These are phyloP conservation scores for Pogonophryne albipinna DNA, from an alignment of 2,797 vertebrate species.

Conservation along the genomic window DNA sequence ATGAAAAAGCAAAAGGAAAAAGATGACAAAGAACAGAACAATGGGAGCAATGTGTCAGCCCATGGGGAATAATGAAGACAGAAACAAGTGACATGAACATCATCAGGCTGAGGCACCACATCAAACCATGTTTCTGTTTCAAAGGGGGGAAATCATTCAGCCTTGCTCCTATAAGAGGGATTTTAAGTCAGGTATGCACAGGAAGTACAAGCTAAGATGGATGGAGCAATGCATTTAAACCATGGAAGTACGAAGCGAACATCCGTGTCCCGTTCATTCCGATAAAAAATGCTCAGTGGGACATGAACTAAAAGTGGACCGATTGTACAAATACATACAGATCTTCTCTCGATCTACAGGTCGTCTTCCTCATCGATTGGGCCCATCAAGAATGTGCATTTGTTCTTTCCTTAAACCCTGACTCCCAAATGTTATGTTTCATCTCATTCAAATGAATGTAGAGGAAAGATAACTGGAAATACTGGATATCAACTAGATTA, in stretches of 20 bases:
- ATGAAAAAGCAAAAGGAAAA: slow-evolving; percentile 27
- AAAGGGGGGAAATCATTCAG: slow-evolving; percentile 10
- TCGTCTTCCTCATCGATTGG: neutral
- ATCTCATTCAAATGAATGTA: too few species aligned
- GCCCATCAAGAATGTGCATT: too few species aligned
- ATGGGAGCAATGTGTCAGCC: slow-evolving; percentile 21
- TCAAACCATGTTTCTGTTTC: slow-evolving; percentile 37
- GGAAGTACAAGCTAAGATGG: neutral
- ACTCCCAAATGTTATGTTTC: too few species aligned
- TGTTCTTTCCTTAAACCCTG: too few species aligned
- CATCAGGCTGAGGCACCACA: slow-evolving; percentile 51
- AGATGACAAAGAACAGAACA: slow-evolving; percentile 37
- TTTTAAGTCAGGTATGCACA: neutral
- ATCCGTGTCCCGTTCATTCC: too few species aligned
- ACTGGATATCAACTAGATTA: too few species aligned
- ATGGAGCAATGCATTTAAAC: slow-evolving; percentile 5
- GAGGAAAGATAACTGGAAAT: too few species aligned
- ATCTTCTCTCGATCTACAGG: neutral
- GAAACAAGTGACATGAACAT: slow-evolving; percentile 57
- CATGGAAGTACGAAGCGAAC: neutral
- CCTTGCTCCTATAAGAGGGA: neutral
- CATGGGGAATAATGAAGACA: slow-evolving; percentile 53
- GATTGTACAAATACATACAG: neutral
- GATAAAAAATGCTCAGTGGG: too few species aligned
- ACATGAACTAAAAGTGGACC: too few species aligned